A percentile compares a stretch with the other conserved stretches of the same genome.
phyloP scores from a whole-genome alignment of 2,113 vertebrate species.

The Nyctibius bracteatus region DNA sequence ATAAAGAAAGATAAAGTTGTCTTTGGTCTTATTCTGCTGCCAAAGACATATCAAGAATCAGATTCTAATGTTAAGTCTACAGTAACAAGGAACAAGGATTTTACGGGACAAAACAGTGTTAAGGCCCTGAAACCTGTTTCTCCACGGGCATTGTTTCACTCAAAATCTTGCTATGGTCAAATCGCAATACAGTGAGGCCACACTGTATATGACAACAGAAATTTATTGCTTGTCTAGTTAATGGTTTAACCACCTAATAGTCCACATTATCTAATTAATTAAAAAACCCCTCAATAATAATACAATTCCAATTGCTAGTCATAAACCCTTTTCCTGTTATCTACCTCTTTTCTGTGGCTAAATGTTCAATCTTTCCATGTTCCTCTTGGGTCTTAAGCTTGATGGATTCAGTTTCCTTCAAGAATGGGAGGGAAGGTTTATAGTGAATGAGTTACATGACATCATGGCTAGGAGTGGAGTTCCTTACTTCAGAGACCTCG shows the following conservation, averaged over 20 bases:
- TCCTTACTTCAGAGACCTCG: neutral
- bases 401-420: neutral
- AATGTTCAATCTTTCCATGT: neutral
- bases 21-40: neutral
- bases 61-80: neutral
- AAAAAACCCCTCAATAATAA: neutral
- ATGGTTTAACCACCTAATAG: neutral
- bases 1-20: neutral
- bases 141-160: neutral
- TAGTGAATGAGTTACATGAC: accelerated
- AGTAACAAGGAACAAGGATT: neutral
- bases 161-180: neutral
- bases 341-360: neutral
- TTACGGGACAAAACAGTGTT: neutral
- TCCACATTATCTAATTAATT: neutral
- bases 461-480: neutral
- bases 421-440: neutral
- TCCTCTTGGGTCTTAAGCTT: neutral
- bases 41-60: neutral
- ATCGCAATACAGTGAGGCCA: no score
- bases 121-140: neutral
- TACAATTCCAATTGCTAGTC: neutral
- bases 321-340: neutral
- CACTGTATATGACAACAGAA: neutral
- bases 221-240: neutral